Evolutionary conservation across 2,888 invertebrate species (phyloP), one percentile per base, ranked within the genome.

Genomic region (Diarsia dahlii): DNA sequence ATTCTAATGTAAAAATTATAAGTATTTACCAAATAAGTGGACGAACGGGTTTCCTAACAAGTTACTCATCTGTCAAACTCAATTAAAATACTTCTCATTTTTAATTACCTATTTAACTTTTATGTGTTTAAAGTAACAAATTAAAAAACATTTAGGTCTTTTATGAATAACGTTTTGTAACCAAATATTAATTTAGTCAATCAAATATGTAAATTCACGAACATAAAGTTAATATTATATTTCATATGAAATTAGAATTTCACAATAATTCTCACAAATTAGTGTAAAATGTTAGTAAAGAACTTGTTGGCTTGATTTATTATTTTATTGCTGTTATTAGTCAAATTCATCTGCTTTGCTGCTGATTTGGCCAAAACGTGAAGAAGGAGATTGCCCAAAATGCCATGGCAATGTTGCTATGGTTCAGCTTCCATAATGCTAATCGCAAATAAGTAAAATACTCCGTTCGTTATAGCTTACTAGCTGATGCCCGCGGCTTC

Each of bases 111-210:
- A 63, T 23, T 71, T 66, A 74, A 73, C 23, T 68, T 75, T 52
- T n/a, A 82, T 63, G 58, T 82, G 71, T 78, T 70, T 45, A 63
- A 72, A 72, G 60, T 71, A 64, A 70, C 50, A 60, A 65, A 81
- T 74, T 82, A 74, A 82, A 65, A 71, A 63, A 71, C 68, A 80
- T 78, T 69, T 23, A 70, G 46, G 12, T 54, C 56, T 12, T 48
- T 23, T 28, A 34, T 69, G 34, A 71, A 68, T 62, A 71, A 71
- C 58, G 12, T 82, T 78, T 78, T 78, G 82, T 73, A 78, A 85
- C 64, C 65, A 85, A 83, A 80, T 83, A 80, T 79, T 79, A 78
- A 85, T 85, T 77, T 85, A 75, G 67, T 67, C 78, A 83, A 85
- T 85, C 83, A 80, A 85, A 77, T 85, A 85, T 85, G 76, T 69